Evolutionary conservation across 2,797 vertebrate species (phyloP), one percentile per base, ranked within the genome.

Genomic region (Caiman crocodilus): DNA sequence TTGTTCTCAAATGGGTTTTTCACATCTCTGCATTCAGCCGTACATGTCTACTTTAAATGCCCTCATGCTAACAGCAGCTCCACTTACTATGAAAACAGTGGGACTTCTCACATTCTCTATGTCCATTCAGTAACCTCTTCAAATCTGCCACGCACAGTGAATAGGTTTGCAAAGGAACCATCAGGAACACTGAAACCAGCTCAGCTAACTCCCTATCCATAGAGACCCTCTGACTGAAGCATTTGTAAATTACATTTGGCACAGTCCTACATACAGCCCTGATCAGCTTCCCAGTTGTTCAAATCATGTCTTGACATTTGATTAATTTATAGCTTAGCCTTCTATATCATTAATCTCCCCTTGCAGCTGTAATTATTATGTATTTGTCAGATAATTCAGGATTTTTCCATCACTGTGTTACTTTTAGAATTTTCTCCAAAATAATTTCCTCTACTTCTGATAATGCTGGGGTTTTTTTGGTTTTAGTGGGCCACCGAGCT

Each of bases 321-420:
- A 95, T 90, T 93, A 85, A 94, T 78, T 94, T 76, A 30, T 84
- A 73, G n/a, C 77, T 86, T 55, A 73, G n/a, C 64, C 1, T 14
- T 17, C 73, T 83, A 11, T 85, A 92, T 93, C 85, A 79, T 87
- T 88, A 79, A 73, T 86, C 35, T 92, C 74, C 59, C 65, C 84
- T 81, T 84, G 63, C 76, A 30, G 79, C 76, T 56, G 17, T 64
- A 76, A 57, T 67, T 77, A 82, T 67, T 15, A 5, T n/a, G 2
- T 78, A 82, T 55, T 65, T 30, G 79, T 77, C 82, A 85, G 71
- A 87, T 71, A 95, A 96, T 57, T 84, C 78, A 89, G 86, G 35
- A 58, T 63, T 90, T 94, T 67, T 67, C 73, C 74, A 79, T 1
- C 63, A 32, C 50, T 9, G 2, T 76, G 32, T 12, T 88, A 28